Evolutionary conservation across 2,888 invertebrate genomes (phyloP).

Genomic region (Ennomos quercinarius): DNA sequence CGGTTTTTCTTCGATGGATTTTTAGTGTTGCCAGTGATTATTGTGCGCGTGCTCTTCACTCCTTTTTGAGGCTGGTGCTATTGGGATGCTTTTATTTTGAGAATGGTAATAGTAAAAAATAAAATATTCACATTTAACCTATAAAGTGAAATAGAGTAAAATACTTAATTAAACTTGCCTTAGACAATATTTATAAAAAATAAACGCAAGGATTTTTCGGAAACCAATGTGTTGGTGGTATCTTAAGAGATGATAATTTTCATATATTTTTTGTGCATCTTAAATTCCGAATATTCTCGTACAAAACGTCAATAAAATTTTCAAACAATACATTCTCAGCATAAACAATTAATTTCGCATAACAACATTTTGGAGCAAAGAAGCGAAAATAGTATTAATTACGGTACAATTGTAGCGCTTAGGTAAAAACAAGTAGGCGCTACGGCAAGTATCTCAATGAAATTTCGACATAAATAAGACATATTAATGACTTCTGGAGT

Average conservation of each 20-base stretch:
- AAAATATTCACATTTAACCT: background rate
- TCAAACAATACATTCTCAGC: background rate
- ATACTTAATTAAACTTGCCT: background rate
- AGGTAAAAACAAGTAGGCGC: conserved; percentile 21
- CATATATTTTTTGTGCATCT: too few relatives aligned
- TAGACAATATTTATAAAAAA: background rate
- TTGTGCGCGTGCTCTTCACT: conserved; percentile 44
- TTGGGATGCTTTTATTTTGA: conserved; percentile 44
- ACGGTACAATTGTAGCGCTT: conserved; percentile 26
- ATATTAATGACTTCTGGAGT: too few relatives aligned
- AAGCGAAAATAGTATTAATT: conserved; percentile 18
- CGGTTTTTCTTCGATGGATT: conserved; percentile 33
- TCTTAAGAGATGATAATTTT: too few relatives aligned
- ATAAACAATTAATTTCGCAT: conserved; percentile 7
- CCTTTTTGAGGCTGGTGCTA: conserved; percentile 53
- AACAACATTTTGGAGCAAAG: conserved; percentile 21
- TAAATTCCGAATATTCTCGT: conserved; percentile 3
- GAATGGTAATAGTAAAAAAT: conserved; percentile 41
- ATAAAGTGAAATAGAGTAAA: too few relatives aligned
- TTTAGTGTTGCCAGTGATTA: conserved; percentile 45
- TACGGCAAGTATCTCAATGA: conserved; percentile 25
- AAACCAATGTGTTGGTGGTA: too few relatives aligned
- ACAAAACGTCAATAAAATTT: conserved; percentile 7
- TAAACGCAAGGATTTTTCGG: background rate
- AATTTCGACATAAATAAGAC: conserved; percentile 17